Conservation (phyloP, 2,888 invertebrate species). For the Bugulina stolonifera region DNA sequence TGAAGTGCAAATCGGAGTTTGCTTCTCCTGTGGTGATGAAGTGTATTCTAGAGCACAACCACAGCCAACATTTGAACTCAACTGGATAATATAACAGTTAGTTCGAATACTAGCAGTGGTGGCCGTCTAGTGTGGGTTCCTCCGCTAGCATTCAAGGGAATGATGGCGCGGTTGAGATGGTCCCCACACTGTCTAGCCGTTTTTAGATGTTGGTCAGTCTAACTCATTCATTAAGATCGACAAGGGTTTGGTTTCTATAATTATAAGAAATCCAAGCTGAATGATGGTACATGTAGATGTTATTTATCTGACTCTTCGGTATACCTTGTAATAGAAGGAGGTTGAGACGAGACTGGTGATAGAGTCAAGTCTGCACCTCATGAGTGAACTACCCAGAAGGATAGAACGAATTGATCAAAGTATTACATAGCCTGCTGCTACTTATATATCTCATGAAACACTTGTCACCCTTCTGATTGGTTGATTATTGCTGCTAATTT, state of each 20-base stretch:
- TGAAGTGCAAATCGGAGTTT: too few species aligned
- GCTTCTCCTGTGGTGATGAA: too few species aligned
- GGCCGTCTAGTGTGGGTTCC: constrained; percentile 22
- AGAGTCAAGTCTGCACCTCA: neutral
- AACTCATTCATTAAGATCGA: too few species aligned
- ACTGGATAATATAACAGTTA: neutral
- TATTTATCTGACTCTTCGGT: neutral
- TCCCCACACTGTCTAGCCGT: constrained; percentile 20
- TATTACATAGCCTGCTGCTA: too few species aligned
- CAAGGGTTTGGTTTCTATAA: neutral
- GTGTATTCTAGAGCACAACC: too few species aligned
- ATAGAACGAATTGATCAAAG: too few species aligned
- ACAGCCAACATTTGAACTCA: neutral
- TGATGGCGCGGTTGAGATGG: constrained; percentile 7
- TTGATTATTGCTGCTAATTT: too few species aligned
- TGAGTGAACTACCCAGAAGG: too few species aligned
- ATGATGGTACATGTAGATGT: neutral
- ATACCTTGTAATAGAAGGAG: neutral
- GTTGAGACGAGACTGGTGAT: neutral
- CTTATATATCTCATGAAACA: too few species aligned
- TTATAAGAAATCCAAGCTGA: neutral
- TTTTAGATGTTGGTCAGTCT: too few species aligned
- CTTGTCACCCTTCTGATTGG: too few species aligned
- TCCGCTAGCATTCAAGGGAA: constrained; percentile 18
- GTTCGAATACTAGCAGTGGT: neutral